Base-by-base conservation (phyloP, 2,797 vertebrate genomes). In the Falco rusticolus region DNA sequence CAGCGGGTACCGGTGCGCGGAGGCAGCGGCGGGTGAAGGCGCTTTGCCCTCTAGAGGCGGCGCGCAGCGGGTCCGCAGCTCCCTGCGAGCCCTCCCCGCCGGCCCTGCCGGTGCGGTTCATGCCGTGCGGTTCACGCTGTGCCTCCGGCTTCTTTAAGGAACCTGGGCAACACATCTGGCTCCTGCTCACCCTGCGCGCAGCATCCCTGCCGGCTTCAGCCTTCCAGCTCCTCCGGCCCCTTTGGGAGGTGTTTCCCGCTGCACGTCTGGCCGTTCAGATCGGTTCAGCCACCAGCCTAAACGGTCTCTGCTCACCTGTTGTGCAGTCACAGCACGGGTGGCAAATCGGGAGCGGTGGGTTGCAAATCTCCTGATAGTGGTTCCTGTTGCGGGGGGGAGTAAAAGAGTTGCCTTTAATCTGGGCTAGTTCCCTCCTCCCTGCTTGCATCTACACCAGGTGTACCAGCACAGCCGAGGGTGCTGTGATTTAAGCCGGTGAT, bases 11-110 rank as follows among this genome's bases (percentile, higher is more conserved):
- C 1, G 1, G 21, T 6, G 50, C 24, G 70, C 0, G 2, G 6
- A 5, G 78, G n/a, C 25, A 1, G 56, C 14, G 1, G 37, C 51
- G 39, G 3, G 15, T 60, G 84, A 82, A 61, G 69, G 59, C 5
- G 13, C 72, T 93, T 96, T 94, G 94, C 96, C 96, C 95, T 92
- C 96, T 97, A 96, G 91, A 96, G 96, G 96, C 76, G 64, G 39
- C 0, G 10, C 74, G 72, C 68, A 51, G 91, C 82, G 89, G 26
- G 71, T 66, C 57, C 37, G 37, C 37, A 11, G 37, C 37, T 11
- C 11, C 37, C 17, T 37, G n/a, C 0, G 3, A 72, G 47, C 29
- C 48, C 45, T 43, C 12, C 16, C 41, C 0, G 1, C 22, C 8
- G 21, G 51, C 37, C 37, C 37, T 11, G 37, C 37, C 37, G 11